A percentile compares a stretch with the other conserved stretches of the same genome.
Conservation (phyloP, 2,888 invertebrate species). For the Chymomyza caudatula region DNA sequence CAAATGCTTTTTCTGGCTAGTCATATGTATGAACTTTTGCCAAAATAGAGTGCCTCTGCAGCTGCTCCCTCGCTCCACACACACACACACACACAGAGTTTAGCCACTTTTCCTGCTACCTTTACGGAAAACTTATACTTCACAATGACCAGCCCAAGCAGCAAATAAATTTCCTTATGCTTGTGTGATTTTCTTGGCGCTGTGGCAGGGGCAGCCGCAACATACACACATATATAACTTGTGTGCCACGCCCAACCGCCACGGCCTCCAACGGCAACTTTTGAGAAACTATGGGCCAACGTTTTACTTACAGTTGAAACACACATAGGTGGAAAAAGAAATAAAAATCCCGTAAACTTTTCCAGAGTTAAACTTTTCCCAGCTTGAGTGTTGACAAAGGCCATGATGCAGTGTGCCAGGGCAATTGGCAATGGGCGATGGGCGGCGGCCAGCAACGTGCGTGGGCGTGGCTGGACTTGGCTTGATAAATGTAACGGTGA, state of each 20-base stretch:
- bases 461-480: conserved; percentile 36
- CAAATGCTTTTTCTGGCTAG: conserved; percentile 1
- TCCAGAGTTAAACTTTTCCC: conserved; percentile 10
- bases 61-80: neutral
- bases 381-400: conserved; percentile 60
- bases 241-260: neutral
- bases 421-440: neutral
- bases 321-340: conserved; percentile 39
- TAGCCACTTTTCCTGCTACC: conserved; percentile 18
- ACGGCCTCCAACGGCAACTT: neutral
- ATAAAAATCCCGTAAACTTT: conserved; percentile 20
- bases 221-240: neutral
- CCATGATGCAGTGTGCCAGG: conserved; percentile 4
- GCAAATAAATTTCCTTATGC: conserved; percentile 55
- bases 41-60: neutral
- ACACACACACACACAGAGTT: neutral
- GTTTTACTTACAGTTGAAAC: conserved; percentile 58
- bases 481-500: conserved; percentile 48
- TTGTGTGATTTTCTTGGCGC: neutral
- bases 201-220: neutral
- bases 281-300: conserved; percentile 46
- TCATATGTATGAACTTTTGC: conserved; percentile 8
- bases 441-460: neutral
- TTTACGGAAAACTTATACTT: conserved; percentile 38
- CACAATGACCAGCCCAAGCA: conserved; percentile 32